These are phyloP conservation scores for Apistogramma diplotaenia DNA, from an alignment of 2,113 vertebrate species.

Conservation along the genomic window DNA sequence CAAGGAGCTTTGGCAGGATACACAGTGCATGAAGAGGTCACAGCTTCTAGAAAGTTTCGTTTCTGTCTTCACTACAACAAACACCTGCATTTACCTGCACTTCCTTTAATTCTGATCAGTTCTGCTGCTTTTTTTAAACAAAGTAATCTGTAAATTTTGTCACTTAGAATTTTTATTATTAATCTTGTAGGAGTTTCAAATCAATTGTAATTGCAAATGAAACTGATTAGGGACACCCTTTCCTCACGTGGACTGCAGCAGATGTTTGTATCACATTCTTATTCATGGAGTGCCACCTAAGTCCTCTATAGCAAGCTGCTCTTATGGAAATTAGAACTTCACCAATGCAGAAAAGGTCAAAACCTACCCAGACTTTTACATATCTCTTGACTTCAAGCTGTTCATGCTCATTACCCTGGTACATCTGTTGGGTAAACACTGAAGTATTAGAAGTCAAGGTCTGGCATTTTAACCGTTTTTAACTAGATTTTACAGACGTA, in stretches of 20 bases:
- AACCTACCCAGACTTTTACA: not conserved
- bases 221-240: not conserved
- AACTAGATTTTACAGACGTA: not conserved
- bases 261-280: not conserved
- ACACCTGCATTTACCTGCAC: not conserved
- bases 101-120: not conserved
- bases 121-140: not conserved
- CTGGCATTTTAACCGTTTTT: not conserved
- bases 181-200: not conserved
- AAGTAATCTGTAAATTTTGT: not conserved
- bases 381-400: not conserved
- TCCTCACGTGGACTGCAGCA: not conserved
- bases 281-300: not conserved
- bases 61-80: not conserved
- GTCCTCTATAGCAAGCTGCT: not conserved
- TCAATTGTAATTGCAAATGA: not conserved
- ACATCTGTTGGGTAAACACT: not conserved
- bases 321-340: not conserved
- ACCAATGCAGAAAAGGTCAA: slow-evolving; percentile 6
- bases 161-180: not conserved
- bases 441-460: not conserved
- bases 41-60: too few species aligned
- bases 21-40: not conserved
- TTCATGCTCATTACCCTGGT: not conserved
- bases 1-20: not conserved